These are phyloP conservation scores for Sinosuthora webbiana DNA, from an alignment of 2,113 vertebrate genomes.

Conservation along the genomic window DNA sequence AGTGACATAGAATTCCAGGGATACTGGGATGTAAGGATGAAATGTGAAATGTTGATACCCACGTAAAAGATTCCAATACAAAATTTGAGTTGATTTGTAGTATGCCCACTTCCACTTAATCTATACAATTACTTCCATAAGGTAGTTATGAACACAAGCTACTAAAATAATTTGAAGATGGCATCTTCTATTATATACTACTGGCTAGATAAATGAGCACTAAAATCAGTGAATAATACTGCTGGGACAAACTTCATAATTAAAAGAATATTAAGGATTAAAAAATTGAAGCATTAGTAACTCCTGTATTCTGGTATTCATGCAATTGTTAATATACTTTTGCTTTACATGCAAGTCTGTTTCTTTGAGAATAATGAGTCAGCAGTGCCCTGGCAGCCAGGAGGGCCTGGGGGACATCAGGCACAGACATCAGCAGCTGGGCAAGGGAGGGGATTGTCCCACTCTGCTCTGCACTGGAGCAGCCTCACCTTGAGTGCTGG, in stretches of 20 bases:
- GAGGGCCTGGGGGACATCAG: background rate
- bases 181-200: background rate
- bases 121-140: background rate
- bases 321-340: background rate
- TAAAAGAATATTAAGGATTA: background rate
- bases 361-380: background rate
- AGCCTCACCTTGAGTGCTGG: accelerated
- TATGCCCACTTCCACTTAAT: background rate
- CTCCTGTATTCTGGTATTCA: background rate
- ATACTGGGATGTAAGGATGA: background rate
- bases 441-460: background rate
- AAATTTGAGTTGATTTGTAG: background rate
- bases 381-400: background rate
- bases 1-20: background rate
- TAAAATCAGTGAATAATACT: background rate
- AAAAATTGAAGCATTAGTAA: background rate
- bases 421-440: accelerated
- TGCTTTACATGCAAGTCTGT: background rate
- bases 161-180: background rate
- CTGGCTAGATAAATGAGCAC: background rate
- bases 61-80: background rate
- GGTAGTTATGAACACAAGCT: background rate
- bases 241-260: background rate
- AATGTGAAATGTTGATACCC: background rate
- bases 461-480: background rate